Percentiles rank a stretch among this genome's conserved stretches.
These are phyloP conservation scores for Eubucco bourcierii DNA, from an alignment of 2,113 vertebrate species.

Conservation along the genomic window DNA sequence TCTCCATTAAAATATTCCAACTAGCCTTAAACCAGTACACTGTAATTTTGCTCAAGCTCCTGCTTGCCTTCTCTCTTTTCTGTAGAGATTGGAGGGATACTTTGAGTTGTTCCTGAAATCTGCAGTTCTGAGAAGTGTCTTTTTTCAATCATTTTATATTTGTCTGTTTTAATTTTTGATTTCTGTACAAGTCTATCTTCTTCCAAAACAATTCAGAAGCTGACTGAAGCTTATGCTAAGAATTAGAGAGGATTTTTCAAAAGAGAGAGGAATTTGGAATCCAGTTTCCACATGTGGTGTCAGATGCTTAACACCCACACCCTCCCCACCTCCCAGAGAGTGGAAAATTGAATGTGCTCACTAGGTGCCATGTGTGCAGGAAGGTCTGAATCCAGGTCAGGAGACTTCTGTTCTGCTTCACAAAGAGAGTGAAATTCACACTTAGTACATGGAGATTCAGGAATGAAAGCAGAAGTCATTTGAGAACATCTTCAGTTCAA, in stretches of 20 bases:
- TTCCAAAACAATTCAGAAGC: background rate
- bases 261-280: background rate
- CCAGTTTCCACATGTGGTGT: background rate
- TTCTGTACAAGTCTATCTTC: background rate
- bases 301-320: background rate
- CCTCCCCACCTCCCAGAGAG: background rate
- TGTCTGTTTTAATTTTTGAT: background rate
- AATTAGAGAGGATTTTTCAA: background rate
- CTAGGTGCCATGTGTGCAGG: background rate
- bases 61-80: background rate
- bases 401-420: background rate
- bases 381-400: background rate
- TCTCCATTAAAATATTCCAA: no score
- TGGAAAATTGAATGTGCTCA: background rate
- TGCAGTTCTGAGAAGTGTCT: background rate
- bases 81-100: background rate
- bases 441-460: background rate
- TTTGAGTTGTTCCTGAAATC: background rate
- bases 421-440: background rate
- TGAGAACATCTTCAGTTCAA: background rate
- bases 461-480: background rate
- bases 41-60: background rate
- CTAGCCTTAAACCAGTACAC: no score
- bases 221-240: background rate
- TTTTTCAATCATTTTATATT: background rate